These are phyloP conservation scores for Hypanus sabinus DNA, from an alignment of 2,113 vertebrate species.

Conservation along the genomic window DNA sequence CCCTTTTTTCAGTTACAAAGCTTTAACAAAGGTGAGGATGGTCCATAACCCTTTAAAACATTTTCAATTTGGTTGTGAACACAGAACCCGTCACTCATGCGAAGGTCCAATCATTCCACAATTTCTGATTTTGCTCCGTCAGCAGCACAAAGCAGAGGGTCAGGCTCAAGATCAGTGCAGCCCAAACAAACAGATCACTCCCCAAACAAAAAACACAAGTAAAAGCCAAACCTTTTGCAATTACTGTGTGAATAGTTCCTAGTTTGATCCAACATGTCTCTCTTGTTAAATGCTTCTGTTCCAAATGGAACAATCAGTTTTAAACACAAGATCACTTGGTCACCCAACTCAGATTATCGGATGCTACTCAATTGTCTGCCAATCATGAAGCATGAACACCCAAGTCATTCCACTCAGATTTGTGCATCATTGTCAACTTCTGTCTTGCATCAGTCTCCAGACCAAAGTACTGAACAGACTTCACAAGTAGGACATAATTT, in stretches of 20 bases:
- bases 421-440: background rate
- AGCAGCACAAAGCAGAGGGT: background rate
- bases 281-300: background rate
- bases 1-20: too few species aligned
- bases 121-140: background rate
- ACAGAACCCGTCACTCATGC: background rate
- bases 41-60: background rate
- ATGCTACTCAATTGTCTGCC: background rate
- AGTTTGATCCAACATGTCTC: background rate
- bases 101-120: background rate
- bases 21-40: background rate
- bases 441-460: background rate
- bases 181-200: background rate
- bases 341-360: background rate
- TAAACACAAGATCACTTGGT: background rate
- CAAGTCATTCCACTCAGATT: background rate
- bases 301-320: background rate
- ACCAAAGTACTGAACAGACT: background rate
- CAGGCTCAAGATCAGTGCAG: background rate
- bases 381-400: background rate
- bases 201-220: background rate
- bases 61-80: background rate
- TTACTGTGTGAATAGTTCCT: background rate
- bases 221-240: background rate
- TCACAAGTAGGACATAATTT: background rate